Evolutionary conservation across 2,888 invertebrate genomes (phyloP).

Genomic region (Podabrus alpinus): DNA sequence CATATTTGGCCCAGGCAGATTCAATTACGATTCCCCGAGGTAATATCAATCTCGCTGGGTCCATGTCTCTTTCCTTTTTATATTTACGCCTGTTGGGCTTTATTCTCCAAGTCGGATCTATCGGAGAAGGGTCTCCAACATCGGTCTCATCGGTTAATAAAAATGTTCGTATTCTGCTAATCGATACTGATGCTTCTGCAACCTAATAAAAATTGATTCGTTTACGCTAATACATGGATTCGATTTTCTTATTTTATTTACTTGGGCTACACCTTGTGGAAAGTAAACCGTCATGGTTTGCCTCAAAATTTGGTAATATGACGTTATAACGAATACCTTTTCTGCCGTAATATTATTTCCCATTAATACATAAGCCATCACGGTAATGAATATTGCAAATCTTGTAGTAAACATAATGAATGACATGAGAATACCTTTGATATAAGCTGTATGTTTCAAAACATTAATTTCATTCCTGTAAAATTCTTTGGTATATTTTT

Average conservation of each 20-base stretch:
- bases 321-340: constrained; percentile 60
- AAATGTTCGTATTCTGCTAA: constrained; percentile 50
- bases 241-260: constrained; percentile 29
- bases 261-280: constrained; percentile 63
- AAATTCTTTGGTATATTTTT: constrained; percentile 17
- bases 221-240: neutral
- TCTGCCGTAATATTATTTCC: constrained; percentile 55
- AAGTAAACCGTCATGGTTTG: constrained; percentile 64
- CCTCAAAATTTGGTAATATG: constrained; percentile 67
- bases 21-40: constrained; percentile 30
- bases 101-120: constrained; percentile 40
- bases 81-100: constrained; percentile 14
- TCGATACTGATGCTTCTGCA: constrained; percentile 64
- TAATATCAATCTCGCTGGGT: constrained; percentile 18
- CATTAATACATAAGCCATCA: constrained; percentile 60
- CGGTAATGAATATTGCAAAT: constrained; percentile 70
- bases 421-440: constrained; percentile 69
- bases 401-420: constrained; percentile 77
- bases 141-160: constrained; percentile 44
- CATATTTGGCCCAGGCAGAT: constrained; percentile 40
- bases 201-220: constrained; percentile 34
- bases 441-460: constrained; percentile 63
- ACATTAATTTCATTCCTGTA: constrained; percentile 59
- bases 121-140: constrained; percentile 45
- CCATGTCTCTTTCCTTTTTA: constrained; percentile 1